phyloP scores from a whole-genome alignment of 2,797 vertebrate species.

The Ptychobarbus kaznakovi region DNA sequence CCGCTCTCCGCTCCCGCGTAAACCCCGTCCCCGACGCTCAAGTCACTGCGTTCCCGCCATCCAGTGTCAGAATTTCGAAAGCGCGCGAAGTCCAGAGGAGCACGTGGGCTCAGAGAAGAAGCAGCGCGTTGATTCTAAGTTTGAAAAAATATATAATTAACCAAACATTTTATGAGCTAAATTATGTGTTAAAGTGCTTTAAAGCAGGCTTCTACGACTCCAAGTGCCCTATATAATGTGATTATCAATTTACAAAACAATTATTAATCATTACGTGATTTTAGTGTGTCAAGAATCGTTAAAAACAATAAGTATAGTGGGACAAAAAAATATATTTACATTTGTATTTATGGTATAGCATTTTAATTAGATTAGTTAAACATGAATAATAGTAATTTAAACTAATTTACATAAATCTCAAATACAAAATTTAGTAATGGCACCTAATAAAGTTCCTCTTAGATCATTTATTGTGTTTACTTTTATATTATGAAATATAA shows the following conservation, averaged over 20 bases:
- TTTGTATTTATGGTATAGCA: not conserved
- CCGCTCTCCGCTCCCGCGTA: no score
- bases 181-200: no score
- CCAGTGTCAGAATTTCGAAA: slow-evolving; percentile 29
- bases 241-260: not conserved
- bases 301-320: not conserved
- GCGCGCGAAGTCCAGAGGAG: not conserved
- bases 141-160: not conserved
- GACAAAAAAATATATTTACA: not conserved
- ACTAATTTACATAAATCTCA: no score
- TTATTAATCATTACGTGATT: no score
- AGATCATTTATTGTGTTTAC: not conserved
- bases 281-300: not conserved
- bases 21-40: not conserved
- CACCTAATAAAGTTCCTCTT: not conserved
- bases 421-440: no score
- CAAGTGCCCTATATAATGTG: no score
- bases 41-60: slow-evolving; percentile 66
- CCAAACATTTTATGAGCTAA: no score
- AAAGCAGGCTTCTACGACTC: no score
- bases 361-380: not conserved
- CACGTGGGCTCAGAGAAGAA: slow-evolving; percentile 2
- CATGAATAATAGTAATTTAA: not conserved
- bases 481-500: no score
- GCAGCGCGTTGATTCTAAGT: no score